phyloP scores from a whole-genome alignment of 2,797 vertebrate genomes.

The Myripristis jacobus region DNA sequence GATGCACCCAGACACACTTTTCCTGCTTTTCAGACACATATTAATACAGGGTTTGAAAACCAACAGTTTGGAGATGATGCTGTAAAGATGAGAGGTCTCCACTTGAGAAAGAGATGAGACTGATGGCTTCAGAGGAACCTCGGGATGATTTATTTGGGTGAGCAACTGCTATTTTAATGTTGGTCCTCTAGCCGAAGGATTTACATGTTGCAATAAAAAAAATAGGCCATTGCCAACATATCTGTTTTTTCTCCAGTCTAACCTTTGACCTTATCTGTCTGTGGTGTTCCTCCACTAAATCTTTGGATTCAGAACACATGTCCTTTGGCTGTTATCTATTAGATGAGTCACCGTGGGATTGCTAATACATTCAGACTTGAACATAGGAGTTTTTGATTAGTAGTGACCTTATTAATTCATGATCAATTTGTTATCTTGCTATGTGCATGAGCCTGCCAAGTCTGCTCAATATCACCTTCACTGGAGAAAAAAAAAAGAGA shows the following conservation, averaged over 20 bases:
- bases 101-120: too few species aligned
- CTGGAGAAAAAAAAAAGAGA: slow-evolving; percentile 25
- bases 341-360: slow-evolving; percentile 19
- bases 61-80: too few species aligned
- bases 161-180: too few species aligned
- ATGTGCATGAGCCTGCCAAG: slow-evolving; percentile 39
- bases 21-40: neutral
- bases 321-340: slow-evolving; percentile 3
- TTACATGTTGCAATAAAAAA: neutral
- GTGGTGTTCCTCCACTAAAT: slow-evolving; percentile 12
- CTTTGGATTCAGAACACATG: slow-evolving; percentile 42
- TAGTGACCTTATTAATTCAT: slow-evolving; percentile 61
- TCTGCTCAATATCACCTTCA: slow-evolving; percentile 45
- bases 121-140: too few species aligned
- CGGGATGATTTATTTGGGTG: too few species aligned
- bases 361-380: slow-evolving; percentile 38
- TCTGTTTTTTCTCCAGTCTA: slow-evolving; percentile 39
- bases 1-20: neutral
- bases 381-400: slow-evolving; percentile 49
- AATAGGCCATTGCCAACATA: slow-evolving; percentile 16
- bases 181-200: too few species aligned
- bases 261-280: slow-evolving; percentile 41
- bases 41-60: too few species aligned
- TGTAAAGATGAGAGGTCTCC: too few species aligned
- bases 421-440: slow-evolving; percentile 63